phyloP scores from a whole-genome alignment of 2,797 vertebrate species.

The Poeciliopsis gracilis region DNA sequence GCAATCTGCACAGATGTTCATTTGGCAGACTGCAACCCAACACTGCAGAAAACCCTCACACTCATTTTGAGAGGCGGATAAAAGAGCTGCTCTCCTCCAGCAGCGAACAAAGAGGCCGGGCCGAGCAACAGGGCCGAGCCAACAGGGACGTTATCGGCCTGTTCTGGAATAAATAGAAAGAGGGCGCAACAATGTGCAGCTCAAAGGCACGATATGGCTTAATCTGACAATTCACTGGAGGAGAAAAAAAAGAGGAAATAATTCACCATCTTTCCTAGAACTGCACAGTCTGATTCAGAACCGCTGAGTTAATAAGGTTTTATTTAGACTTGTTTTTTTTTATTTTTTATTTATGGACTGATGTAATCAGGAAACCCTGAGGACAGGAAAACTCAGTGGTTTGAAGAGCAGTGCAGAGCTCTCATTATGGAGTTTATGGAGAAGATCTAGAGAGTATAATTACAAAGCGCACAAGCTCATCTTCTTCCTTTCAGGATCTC shows the following conservation, averaged over 20 bases:
- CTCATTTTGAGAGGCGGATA: conserved; percentile 42
- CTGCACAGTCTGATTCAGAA: conserved; percentile 11
- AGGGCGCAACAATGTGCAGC: conserved; percentile 39
- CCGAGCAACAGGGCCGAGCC: conserved; percentile 23
- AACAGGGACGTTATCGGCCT: conserved; percentile 42
- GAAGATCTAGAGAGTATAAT: conserved; percentile 48
- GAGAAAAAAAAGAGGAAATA: conserved; percentile 45
- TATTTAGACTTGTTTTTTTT: conserved; percentile 25
- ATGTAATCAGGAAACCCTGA: neutral
- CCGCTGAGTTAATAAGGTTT: conserved; percentile 24
- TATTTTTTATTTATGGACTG: conserved; percentile 6
- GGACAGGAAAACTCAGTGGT: conserved; percentile 1
- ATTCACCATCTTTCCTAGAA: conserved; percentile 28
- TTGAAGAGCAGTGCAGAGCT: conserved; percentile 13
- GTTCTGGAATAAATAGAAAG: conserved; percentile 42
- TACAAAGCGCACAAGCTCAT: conserved; percentile 37
- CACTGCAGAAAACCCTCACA: conserved; percentile 26
- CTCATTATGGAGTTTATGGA: conserved; percentile 10
- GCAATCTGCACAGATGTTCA: conserved; percentile 60
- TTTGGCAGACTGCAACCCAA: conserved; percentile 36
- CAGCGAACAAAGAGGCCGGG: conserved; percentile 39
- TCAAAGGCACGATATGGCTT: conserved; percentile 38
- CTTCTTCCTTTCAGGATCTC: conserved; percentile 21
- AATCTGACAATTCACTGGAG: conserved; percentile 64
- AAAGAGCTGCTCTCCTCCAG: conserved; percentile 26